phyloP scores from a whole-genome alignment of 2,888 invertebrate genomes.

The Neria commutata region DNA sequence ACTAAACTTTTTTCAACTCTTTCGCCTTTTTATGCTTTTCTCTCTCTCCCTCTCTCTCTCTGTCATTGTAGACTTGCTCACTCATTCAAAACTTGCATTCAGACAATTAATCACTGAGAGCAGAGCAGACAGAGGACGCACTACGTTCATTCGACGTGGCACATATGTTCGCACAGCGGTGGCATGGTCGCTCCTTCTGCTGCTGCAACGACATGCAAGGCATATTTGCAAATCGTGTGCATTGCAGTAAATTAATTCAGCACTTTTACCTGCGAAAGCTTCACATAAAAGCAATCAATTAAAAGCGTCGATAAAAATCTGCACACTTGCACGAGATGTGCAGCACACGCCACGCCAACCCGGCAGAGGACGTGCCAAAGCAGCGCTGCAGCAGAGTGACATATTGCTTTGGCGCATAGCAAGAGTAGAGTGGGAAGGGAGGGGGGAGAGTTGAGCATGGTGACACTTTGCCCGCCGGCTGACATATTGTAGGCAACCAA shows the following conservation, averaged over 20 bases:
- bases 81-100: not conserved
- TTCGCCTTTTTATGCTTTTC: too few species aligned
- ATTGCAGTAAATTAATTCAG: constrained; percentile 4
- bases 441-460: not conserved
- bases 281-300: constrained; percentile 7
- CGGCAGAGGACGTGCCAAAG: not conserved
- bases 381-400: not conserved
- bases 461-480: not conserved
- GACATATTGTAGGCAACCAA: not conserved
- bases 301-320: constrained; percentile 3
- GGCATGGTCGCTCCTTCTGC: not conserved
- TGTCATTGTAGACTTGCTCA: too few species aligned
- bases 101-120: constrained; percentile 22
- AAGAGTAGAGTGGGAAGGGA: not conserved
- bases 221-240: not conserved
- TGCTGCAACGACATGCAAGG: not conserved
- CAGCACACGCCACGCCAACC: not conserved
- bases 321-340: not conserved
- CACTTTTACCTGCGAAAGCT: constrained; percentile 4
- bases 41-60: too few species aligned
- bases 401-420: too few species aligned
- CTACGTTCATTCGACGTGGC: too few species aligned
- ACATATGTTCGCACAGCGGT: constrained; percentile 22
- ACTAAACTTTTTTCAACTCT: too few species aligned
- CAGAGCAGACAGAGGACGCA: constrained; percentile 15